Evolutionary conservation across 2,888 invertebrate genomes (phyloP).

Genomic region (Macropis europaea): DNA sequence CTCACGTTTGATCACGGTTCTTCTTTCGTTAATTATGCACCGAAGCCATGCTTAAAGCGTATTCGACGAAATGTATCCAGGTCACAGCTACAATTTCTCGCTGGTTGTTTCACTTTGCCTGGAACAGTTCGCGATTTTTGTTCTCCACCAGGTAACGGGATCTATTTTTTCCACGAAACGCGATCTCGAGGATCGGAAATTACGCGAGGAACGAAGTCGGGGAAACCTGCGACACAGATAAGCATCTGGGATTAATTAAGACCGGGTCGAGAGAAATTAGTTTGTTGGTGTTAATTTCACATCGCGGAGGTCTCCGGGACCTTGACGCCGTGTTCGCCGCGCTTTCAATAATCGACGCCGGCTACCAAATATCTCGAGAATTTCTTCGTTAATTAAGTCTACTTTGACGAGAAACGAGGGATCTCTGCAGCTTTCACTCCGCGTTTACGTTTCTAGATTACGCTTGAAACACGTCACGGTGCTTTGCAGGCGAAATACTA

Average conservation of each 20-base stretch:
- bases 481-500: no score
- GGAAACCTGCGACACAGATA: conserved; percentile 7
- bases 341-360: conserved; percentile 18
- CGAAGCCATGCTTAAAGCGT: no score
- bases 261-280: conserved; percentile 14
- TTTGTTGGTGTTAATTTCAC: conserved; percentile 13
- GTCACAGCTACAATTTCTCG: conserved; percentile 1
- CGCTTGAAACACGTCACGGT: no score
- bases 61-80: conserved; percentile 28
- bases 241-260: conserved; percentile 17
- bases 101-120: not conserved
- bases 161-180: not conserved
- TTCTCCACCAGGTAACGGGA: not conserved
- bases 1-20: conserved; percentile 31
- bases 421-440: conserved; percentile 3
- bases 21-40: conserved; percentile 30
- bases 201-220: not conserved
- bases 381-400: conserved; percentile 5
- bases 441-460: not conserved
- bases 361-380: not conserved
- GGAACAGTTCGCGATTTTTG: not conserved
- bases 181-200: not conserved
- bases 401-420: not conserved
- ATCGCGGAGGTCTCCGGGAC: conserved; percentile 2
- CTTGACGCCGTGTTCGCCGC: not conserved